Evolutionary conservation across 1,140 invertebrate genomes (phyloP), one percentile per base, ranked within the genome.

Genomic region (Drosophila baimaii): DNA sequence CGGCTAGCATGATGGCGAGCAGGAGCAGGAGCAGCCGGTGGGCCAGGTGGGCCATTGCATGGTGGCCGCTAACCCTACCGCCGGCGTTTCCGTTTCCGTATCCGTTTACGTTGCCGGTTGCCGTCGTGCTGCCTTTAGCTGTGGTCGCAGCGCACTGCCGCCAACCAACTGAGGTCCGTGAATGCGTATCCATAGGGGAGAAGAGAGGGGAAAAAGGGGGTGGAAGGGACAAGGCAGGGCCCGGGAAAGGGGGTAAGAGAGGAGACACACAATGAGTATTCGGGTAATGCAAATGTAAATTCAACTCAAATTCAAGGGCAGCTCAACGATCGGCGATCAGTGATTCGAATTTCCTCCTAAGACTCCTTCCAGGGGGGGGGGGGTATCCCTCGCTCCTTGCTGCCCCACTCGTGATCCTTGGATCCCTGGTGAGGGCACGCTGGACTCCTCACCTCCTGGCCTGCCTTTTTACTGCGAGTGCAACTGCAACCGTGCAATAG

Each of bases 121-220:
- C 77, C 84, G 84, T 88, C 56, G 43, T 88, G 82, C 64, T 77
- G 80, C 51, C 65, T 83, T 88, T 88, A 80, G 54, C 77, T 80
- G 15, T 88, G 84, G 73, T 88, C 72, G 84, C 84, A 89, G 84
- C 80, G 64, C 62, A 58, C 68, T 84, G 80, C 84, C 83, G 80
- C 84, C 83, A 89, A 88, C 83, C 84, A 89, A 80, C 83, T 79
- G 55, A 12, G 39, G 23, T 21, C 10, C 13, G 33, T 12, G 3
- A 6, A 15, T 54, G n/a, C 33, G 2, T 5, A n/a, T 62, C 59
- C 59, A 37, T 58, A 13, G 10, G 27, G n/a, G 19, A 41, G 23
- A n/a, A 37, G 13, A 23, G 27, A 6, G 19, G 43, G 21, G 23
- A 29, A 47, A 59, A 29, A 51, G 9, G 52, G 37, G 43, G 29